Evolutionary conservation across 2,113 vertebrate species (phyloP).

Genomic region (Caranx ignobilis): DNA sequence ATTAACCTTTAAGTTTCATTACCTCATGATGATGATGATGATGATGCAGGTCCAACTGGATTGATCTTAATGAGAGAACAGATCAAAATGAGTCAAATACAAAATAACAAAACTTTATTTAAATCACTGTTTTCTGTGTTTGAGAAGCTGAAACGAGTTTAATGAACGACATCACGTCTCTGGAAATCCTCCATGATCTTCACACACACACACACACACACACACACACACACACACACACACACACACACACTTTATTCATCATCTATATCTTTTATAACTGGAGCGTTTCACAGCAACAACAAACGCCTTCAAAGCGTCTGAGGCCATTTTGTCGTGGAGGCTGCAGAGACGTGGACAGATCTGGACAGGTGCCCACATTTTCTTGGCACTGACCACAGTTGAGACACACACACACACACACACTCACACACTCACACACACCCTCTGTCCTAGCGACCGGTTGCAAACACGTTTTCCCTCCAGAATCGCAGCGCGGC

Average conservation of each 20-base stretch:
- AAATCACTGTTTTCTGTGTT: not conserved
- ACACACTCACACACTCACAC: constrained; percentile 41
- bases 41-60: not conserved
- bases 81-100: not conserved
- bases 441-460: constrained; percentile 71
- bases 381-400: constrained; percentile 63
- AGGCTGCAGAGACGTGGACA: constrained; percentile 46
- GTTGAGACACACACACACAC: constrained; percentile 39
- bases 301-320: constrained; percentile 18
- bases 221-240: too few relatives aligned
- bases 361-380: constrained; percentile 67
- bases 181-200: not conserved
- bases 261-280: constrained; percentile 27
- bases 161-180: not conserved
- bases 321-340: constrained; percentile 56
- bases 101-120: not conserved
- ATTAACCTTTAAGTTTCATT: constrained; percentile 4
- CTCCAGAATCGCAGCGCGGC: constrained; percentile 72
- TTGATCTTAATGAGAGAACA: not conserved
- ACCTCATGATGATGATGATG: too few relatives aligned
- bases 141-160: not conserved
- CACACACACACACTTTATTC: constrained; percentile 1
- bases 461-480: constrained; percentile 71
- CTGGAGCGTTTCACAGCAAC: constrained; percentile 22
- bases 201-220: not conserved